phyloP scores from a whole-genome alignment of 2,113 vertebrate species.

The Psittacus erithacus region DNA sequence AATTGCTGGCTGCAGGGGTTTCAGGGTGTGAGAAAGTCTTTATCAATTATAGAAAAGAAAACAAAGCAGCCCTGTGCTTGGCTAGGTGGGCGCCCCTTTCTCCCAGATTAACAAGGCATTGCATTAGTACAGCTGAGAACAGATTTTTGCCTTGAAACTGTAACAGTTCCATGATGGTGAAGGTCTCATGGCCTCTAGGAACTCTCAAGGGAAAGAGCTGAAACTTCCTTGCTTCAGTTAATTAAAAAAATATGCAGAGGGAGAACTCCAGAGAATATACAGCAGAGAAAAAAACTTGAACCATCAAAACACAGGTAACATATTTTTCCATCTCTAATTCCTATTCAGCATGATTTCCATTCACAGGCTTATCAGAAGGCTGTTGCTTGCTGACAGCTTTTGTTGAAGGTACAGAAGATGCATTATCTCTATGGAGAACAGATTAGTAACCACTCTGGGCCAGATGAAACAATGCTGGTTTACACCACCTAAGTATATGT shows the following conservation, averaged over 20 bases:
- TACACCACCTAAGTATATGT: background rate
- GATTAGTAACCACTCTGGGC: background rate
- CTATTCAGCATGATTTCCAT: background rate
- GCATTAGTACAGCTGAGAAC: background rate
- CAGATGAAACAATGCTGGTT: background rate
- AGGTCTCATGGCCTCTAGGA: background rate
- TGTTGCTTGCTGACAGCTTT: background rate
- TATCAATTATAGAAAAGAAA: constrained; percentile 22
- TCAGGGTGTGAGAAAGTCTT: background rate
- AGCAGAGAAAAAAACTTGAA: background rate
- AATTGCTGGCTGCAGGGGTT: constrained; percentile 16
- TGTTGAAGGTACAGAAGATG: background rate
- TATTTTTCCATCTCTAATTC: background rate
- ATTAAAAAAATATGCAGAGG: background rate
- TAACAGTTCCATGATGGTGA: background rate
- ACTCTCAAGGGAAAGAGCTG: background rate
- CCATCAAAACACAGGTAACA: background rate
- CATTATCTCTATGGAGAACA: background rate
- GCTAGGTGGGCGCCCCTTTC: background rate
- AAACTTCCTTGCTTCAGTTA: background rate
- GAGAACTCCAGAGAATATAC: background rate
- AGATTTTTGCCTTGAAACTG: background rate
- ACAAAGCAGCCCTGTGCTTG: background rate
- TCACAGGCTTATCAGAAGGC: background rate
- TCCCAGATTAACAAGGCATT: background rate